A percentile compares a stretch with the other conserved stretches of the same genome.
Conservation (phyloP, 2,797 vertebrate species). For the Propithecus perrieri region DNA sequence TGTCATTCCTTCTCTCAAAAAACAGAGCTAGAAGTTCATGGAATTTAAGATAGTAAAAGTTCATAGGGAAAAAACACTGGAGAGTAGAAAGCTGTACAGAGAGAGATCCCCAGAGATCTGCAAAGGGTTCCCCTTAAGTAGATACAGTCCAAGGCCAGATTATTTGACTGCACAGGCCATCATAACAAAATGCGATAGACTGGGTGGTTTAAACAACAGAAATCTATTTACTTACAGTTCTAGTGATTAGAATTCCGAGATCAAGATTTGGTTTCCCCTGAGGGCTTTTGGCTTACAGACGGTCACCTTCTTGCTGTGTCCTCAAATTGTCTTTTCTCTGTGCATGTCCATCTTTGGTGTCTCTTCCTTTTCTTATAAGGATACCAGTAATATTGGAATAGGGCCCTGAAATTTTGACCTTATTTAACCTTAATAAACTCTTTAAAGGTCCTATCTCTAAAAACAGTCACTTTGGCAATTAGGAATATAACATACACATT, state of each 20-base stretch:
- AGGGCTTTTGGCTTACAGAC: background rate
- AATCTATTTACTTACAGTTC: background rate
- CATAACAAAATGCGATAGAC: background rate
- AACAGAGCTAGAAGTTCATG: background rate
- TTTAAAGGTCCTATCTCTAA: background rate
- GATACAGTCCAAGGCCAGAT: background rate
- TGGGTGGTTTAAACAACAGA: background rate
- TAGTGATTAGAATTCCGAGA: background rate
- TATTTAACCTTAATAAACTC: background rate
- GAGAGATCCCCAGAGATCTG: background rate
- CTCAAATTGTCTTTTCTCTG: background rate
- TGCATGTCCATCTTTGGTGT: accelerated
- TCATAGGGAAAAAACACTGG: background rate
- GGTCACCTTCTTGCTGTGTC: no score
- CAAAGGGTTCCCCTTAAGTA: background rate
- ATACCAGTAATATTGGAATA: no score
- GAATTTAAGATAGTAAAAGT: background rate
- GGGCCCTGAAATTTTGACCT: background rate
- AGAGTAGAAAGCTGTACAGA: background rate
- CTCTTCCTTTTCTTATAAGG: background rate
- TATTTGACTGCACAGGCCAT: background rate
- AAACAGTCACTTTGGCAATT: background rate
- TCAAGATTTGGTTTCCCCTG: background rate
- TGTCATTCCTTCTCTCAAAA: background rate
- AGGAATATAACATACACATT: background rate